Conservation (phyloP, 2,113 vertebrate genomes). For the Urocynchramus pylzowi region DNA sequence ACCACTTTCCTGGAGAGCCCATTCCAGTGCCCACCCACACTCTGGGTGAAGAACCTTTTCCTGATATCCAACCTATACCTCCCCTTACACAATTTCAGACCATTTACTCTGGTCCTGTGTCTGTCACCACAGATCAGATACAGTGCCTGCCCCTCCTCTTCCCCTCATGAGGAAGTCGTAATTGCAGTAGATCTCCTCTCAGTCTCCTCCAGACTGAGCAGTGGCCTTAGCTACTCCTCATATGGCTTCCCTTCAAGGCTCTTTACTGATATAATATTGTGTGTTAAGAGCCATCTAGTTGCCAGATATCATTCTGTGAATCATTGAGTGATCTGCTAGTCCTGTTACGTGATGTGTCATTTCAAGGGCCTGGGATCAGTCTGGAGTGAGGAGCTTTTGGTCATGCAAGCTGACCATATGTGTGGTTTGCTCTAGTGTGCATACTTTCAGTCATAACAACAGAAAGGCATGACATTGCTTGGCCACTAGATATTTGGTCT, state of each 20-base stretch:
- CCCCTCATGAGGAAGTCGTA: rapidly evolving
- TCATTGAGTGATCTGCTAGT: neutral
- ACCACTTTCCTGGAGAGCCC: neutral
- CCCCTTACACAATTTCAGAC: neutral
- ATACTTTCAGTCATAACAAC: neutral
- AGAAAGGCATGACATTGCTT: neutral
- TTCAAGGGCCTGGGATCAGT: neutral
- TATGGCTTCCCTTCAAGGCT: neutral
- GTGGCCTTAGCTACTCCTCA: neutral
- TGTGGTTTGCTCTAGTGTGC: neutral
- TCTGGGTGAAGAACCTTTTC: neutral
- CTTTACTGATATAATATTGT: neutral
- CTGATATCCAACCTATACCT: neutral
- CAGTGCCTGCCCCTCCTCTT: neutral
- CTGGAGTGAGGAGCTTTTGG: neutral
- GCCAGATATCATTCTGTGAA: neutral
- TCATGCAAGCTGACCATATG: rapidly evolving
- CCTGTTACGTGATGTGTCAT: neutral
- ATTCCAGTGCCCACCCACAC: rapidly evolving
- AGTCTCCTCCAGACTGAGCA: neutral
- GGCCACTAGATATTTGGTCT: neutral
- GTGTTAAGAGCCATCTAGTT: neutral
- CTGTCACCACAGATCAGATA: neutral
- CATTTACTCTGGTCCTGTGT: rapidly evolving
- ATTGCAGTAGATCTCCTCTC: rapidly evolving